Evolutionary conservation across 1,140 invertebrate species (phyloP).

Genomic region (Tenebrio molitor): DNA sequence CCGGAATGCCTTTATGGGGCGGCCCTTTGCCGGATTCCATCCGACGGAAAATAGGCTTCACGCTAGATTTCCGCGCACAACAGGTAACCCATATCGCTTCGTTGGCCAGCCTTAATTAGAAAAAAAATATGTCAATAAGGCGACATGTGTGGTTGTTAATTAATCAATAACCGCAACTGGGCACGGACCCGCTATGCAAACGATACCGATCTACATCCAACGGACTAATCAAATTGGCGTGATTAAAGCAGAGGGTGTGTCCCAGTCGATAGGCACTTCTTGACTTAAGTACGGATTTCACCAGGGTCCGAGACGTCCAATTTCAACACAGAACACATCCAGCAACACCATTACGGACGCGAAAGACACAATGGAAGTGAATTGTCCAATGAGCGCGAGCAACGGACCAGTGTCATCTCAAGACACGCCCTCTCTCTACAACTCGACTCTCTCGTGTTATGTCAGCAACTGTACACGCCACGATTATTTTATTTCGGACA

Average conservation of each 20-base stretch:
- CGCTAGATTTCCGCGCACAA: slow-evolving; percentile 32
- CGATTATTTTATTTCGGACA: too few relatives aligned
- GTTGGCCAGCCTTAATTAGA: slow-evolving; percentile 23
- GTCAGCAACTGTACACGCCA: too few relatives aligned
- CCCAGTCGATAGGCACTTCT: slow-evolving; percentile 15
- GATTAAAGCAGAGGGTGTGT: slow-evolving; percentile 16
- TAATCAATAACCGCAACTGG: slow-evolving; percentile 15
- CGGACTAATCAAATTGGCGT: slow-evolving; percentile 29
- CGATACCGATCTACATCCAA: slow-evolving; percentile 11
- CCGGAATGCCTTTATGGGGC: too few relatives aligned
- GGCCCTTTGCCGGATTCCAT: neutral
- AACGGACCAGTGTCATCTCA: too few relatives aligned
- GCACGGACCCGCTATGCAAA: slow-evolving; percentile 1
- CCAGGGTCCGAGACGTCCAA: too few relatives aligned
- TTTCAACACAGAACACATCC: too few relatives aligned
- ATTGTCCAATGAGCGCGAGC: too few relatives aligned
- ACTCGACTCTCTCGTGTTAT: too few relatives aligned
- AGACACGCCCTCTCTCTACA: too few relatives aligned
- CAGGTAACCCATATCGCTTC: slow-evolving; percentile 27
- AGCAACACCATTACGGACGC: too few relatives aligned
- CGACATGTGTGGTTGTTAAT: slow-evolving; percentile 3
- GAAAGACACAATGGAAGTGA: too few relatives aligned
- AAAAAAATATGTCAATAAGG: slow-evolving; percentile 18
- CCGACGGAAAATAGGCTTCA: slow-evolving; percentile 16
- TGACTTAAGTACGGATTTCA: slow-evolving; percentile 8